These are phyloP conservation scores for Peribatodes rhomboidaria DNA, from an alignment of 2,888 invertebrate genomes.

Conservation along the genomic window DNA sequence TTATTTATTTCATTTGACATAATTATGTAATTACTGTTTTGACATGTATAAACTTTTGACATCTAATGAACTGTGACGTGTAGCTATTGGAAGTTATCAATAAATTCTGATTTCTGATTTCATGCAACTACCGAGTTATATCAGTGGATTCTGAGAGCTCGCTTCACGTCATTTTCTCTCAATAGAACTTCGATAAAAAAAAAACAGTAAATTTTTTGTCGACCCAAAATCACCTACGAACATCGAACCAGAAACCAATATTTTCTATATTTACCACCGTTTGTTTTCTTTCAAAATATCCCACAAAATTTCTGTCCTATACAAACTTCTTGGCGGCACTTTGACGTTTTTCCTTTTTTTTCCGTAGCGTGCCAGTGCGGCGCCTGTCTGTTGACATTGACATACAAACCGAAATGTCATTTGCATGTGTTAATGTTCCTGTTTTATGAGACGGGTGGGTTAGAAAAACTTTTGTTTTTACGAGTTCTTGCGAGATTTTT, in stretches of 20 bases:
- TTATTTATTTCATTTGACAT: too few species aligned
- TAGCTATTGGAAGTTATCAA: too few species aligned
- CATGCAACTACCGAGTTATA: too few species aligned
- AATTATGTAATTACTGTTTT: too few species aligned
- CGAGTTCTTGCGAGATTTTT: constrained; percentile 15
- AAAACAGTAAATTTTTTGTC: constrained; percentile 1
- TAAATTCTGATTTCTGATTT: too few species aligned
- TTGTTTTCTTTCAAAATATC: constrained; percentile 34
- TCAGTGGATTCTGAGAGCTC: too few species aligned
- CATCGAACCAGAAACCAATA: too few species aligned
- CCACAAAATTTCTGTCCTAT: constrained; percentile 40
- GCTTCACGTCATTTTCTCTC: background rate
- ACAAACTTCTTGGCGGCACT: constrained; percentile 45
- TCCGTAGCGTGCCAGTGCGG: constrained; percentile 49
- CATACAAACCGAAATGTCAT: constrained; percentile 52
- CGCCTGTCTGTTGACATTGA: constrained; percentile 51
- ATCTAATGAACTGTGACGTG: too few species aligned
- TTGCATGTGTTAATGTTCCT: constrained; percentile 57
- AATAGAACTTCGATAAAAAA: background rate
- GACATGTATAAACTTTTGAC: too few species aligned
- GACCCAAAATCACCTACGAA: constrained; percentile 16
- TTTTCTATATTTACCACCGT: constrained; percentile 24
- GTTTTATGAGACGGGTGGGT: constrained; percentile 42
- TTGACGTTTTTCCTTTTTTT: constrained; percentile 35
- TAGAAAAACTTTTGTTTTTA: constrained; percentile 29